Evolutionary conservation across 2,888 invertebrate genomes (phyloP).

Genomic region (Himalopsyche tibetana): DNA sequence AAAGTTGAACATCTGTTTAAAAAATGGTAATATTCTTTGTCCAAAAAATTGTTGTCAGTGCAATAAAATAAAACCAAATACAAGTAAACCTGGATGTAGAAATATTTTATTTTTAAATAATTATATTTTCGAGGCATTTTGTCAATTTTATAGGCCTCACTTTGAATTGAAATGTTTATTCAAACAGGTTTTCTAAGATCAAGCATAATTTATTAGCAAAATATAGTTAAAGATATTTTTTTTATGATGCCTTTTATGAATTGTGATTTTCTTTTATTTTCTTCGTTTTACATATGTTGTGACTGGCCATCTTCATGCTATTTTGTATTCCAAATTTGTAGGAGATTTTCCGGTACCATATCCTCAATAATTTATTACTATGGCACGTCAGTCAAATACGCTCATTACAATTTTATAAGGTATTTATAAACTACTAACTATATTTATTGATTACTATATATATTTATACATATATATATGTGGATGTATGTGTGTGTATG

Average conservation of each 20-base stretch:
- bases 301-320: not conserved
- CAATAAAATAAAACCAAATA: too few relatives aligned
- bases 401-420: slow-evolving; percentile 4
- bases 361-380: slow-evolving; percentile 6
- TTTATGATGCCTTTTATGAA: not conserved
- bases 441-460: not conserved
- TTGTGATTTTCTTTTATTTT: not conserved
- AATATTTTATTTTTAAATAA: too few relatives aligned
- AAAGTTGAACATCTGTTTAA: too few relatives aligned
- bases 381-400: slow-evolving; percentile 9
- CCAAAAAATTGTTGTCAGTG: too few relatives aligned
- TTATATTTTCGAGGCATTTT: too few relatives aligned
- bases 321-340: not conserved
- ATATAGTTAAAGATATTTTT: too few relatives aligned
- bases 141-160: too few relatives aligned
- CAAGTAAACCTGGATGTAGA: too few relatives aligned
- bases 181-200: too few relatives aligned
- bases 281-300: not conserved
- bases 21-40: too few relatives aligned
- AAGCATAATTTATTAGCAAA: too few relatives aligned
- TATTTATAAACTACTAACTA: not conserved
- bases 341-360: not conserved
- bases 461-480: not conserved
- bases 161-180: too few relatives aligned
- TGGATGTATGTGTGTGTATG: not conserved